Evolutionary conservation across 2,888 invertebrate species (phyloP), one percentile per base, ranked within the genome.

Genomic region (Leucophora obtusa): DNA sequence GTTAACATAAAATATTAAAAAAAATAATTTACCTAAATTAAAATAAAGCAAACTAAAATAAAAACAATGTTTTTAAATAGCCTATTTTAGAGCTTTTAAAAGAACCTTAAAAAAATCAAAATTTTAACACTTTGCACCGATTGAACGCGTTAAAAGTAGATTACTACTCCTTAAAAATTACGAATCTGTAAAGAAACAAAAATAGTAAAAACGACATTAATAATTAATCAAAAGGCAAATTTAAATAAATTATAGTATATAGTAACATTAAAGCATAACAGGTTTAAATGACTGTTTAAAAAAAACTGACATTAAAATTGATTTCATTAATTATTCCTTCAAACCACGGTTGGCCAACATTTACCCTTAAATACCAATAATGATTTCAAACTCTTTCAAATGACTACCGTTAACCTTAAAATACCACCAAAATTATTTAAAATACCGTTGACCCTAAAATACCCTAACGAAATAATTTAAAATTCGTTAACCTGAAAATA

Each of bases 141-240:
- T 63, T 63, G 33, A 65, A 63, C 53, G 24, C 47, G 58, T 56
- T 66, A 11, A 47, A 17, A 11, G 28, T 50, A 69, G 35, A 59
- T n/a, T 63, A 65, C 50, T 53, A 65, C 50, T 53, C 4, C 59
- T 75, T 2, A 8, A 51, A 63, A 54, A 72, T 38, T 54, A 70
- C 59, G 35, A 56, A 77, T 62, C 77, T 81, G 81, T 15, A 81
- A 80, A 47, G 53, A 76, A 71, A 81, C 6, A 28, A 53, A 79
- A 68, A n/a, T 17, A 28, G 0, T 9, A 66, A 53, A 58, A 65
- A 7, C 50, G 15, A 11, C 14, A 56, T 63, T 59, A 43, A 38
- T 24, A 47, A 33, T 47, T 43, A 28, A 56, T 15, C 3, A 24
- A 47, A 18, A n/a, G 18, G 7, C 2, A 21, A 50, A 69, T 28